Percentiles rank a stretch among this genome's conserved stretches.
phyloP scores from a whole-genome alignment of 2,113 vertebrate species.

The Thermophis baileyi region DNA sequence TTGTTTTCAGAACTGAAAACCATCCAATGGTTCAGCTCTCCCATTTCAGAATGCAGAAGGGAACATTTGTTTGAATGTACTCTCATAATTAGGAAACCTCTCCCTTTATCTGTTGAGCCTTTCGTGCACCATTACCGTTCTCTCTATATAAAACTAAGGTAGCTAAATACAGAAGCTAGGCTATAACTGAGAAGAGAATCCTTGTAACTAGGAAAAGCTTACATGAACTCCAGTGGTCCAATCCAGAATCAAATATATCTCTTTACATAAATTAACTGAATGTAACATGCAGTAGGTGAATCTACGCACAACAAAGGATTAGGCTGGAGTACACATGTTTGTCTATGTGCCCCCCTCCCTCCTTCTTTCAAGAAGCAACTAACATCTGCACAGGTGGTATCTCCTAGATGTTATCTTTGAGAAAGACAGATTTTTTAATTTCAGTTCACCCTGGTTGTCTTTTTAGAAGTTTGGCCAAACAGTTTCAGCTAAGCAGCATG shows the following conservation, averaged over 20 bases:
- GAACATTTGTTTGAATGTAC: neutral
- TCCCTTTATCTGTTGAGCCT: neutral
- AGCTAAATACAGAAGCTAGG: neutral
- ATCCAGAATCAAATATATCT: neutral
- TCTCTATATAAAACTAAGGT: no score
- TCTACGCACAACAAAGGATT: neutral
- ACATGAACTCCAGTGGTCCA: neutral
- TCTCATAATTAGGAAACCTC: neutral
- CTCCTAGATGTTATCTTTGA: neutral
- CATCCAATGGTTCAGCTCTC: neutral
- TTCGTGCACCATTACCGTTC: neutral
- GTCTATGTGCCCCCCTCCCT: neutral
- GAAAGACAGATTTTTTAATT: conserved; percentile 2
- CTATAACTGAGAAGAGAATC: neutral
- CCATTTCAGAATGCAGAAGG: neutral
- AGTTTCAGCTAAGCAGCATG: fast-evolving
- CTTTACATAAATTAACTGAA: neutral
- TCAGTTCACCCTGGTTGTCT: neutral
- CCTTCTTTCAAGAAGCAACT: neutral
- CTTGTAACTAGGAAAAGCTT: neutral
- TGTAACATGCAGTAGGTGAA: neutral
- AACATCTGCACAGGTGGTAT: neutral
- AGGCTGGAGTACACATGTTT: neutral
- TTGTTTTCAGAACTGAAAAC: neutral
- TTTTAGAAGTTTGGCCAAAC: neutral